These are phyloP conservation scores for Drosophila mimetica DNA, from an alignment of 2,888 invertebrate genomes.

Conservation along the genomic window DNA sequence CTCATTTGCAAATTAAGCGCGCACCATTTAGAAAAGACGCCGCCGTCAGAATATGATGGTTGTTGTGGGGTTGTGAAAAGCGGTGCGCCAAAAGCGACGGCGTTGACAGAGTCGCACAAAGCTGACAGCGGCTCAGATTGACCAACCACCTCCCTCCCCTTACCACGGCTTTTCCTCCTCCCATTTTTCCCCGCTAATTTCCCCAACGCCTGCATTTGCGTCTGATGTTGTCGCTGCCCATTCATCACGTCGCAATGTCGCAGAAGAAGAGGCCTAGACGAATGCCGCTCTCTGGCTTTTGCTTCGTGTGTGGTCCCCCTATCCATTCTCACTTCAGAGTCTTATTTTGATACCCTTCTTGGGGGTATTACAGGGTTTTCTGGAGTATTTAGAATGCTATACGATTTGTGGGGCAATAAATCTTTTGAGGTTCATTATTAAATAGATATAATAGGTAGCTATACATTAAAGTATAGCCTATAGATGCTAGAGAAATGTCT, in stretches of 20 bases:
- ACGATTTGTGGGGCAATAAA: too few relatives aligned
- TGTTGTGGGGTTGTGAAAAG: slow-evolving; percentile 13
- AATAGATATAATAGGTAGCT: too few relatives aligned
- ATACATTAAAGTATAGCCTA: too few relatives aligned
- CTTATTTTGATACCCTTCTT: slow-evolving; percentile 12
- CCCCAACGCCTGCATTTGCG: slow-evolving; percentile 45
- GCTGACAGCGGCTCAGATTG: slow-evolving; percentile 58
- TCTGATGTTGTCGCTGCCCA: slow-evolving; percentile 60
- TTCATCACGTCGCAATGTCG: slow-evolving; percentile 68
- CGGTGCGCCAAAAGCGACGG: slow-evolving; percentile 37
- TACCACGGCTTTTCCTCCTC: neutral
- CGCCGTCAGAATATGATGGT: slow-evolving; percentile 15
- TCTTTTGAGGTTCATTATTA: too few relatives aligned
- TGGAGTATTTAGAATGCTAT: too few relatives aligned
- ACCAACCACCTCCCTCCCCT: slow-evolving; percentile 12
- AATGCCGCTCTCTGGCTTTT: slow-evolving; percentile 20
- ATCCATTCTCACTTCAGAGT: slow-evolving; percentile 20
- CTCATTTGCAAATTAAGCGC: slow-evolving; percentile 77
- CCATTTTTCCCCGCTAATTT: slow-evolving; percentile 12
- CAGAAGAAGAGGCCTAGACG: slow-evolving; percentile 39
- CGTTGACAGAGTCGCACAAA: slow-evolving; percentile 74
- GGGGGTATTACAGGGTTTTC: neutral
- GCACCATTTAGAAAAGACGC: slow-evolving; percentile 31
- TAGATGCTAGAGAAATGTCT: too few relatives aligned
- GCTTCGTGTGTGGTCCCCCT: slow-evolving; percentile 40